Percentiles rank a stretch among this genome's conserved stretches.
Conservation (phyloP, 2,797 vertebrate species). For the Pangasius krempfi region DNA sequence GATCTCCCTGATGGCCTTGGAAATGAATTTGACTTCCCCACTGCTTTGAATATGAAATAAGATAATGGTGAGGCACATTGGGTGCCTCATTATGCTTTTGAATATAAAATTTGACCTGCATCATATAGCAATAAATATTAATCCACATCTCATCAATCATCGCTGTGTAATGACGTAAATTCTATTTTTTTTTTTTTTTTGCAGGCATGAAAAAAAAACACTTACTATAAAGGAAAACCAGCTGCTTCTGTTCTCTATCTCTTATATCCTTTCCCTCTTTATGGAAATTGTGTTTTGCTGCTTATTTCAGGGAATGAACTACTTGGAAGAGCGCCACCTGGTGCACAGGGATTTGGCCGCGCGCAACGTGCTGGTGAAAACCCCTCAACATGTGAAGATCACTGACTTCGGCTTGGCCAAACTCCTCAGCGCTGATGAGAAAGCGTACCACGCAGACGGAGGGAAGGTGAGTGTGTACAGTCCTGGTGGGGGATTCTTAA, state of each 20-base stretch:
- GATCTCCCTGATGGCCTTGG: conserved; percentile 18
- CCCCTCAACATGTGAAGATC: conserved; percentile 95
- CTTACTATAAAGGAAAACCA: neutral
- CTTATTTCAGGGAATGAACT: conserved; percentile 90
- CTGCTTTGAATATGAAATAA: conserved; percentile 8
- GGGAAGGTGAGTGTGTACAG: conserved; percentile 83
- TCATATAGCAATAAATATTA: neutral
- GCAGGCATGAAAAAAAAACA: neutral
- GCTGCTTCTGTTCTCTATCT: neutral
- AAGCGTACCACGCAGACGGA: conserved; percentile 95
- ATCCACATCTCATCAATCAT: neutral
- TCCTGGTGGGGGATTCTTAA: neutral
- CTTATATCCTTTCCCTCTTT: neutral
- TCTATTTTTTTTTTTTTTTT: neutral
- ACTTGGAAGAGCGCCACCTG: conserved; percentile 93
- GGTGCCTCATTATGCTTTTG: neutral
- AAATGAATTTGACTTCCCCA: conserved; percentile 1
- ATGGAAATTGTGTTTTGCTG: neutral
- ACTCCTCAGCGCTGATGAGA: conserved; percentile 91
- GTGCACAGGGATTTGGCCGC: conserved; percentile 97
- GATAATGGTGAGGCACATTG: neutral
- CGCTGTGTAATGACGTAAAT: neutral
- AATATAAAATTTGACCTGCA: neutral
- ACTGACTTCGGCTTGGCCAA: conserved; percentile 97
- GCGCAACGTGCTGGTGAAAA: conserved; percentile 95